Base-by-base conservation (phyloP, 2,888 invertebrate species). In the Nemotelus nigrinus region DNA sequence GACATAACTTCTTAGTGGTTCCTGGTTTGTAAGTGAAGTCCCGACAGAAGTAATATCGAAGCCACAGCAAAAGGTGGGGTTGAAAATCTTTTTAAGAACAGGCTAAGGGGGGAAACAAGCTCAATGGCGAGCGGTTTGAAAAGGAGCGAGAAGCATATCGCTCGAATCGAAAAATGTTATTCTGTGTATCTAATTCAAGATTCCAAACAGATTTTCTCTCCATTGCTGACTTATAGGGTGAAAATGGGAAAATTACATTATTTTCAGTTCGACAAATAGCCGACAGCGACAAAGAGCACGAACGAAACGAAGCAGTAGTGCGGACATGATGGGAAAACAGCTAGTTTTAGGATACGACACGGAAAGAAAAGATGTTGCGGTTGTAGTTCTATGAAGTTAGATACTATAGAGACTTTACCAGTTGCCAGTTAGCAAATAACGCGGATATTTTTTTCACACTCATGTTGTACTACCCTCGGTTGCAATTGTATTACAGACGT, bases 171-270 rank as follows among this genome's bases (percentile, higher is more conserved):
- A 77, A 79, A 70, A 75, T 79, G 74, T 75, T 79, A 76, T 76
- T 76, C 47, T 79, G 68, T 77, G 77, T 82, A 82, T 82, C 81
- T 82, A 81, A 82, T 82, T 81, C 81, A 79, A 80, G 80, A 82
- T 82, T 82, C 80, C 80, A 80, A 81, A 81, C 82, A 81, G 81
- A 82, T 81, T 81, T 81, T 82, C 79, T 79, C 80, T 81, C 78
- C 80, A 78, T 77, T 79, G 78, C 78, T 79, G 75, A 78, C 79
- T 78, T 78, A 76, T 79, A 77, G 72, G 47, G 41, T 53, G 78
- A 81, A 81, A 82, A 82, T 82, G 77, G 80, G 79, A 82, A 81
- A 81, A 82, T 81, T 82, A 81, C 79, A 81, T 82, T 82, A 82
- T 81, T 81, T 81, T 81, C 81, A 81, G 80, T 81, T 80, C 77